phyloP scores from a whole-genome alignment of 2,797 vertebrate species.

The Kryptolebias ocellatus region DNA sequence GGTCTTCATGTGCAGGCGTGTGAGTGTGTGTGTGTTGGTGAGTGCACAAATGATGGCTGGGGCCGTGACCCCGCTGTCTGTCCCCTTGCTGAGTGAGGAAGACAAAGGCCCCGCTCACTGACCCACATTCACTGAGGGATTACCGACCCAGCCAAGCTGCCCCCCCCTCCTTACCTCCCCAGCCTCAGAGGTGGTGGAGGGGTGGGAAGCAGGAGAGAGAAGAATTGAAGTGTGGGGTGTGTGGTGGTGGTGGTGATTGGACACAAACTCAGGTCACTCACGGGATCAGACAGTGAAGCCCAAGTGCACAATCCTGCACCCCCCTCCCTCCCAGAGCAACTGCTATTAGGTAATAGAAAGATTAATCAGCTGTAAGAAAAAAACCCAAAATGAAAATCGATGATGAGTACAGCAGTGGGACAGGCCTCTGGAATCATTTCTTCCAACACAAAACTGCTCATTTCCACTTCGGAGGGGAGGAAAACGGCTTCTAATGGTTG shows the following conservation, averaged over 20 bases:
- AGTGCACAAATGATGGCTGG: conserved; percentile 34
- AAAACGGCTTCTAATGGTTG: conserved; percentile 15
- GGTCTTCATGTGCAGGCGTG: conserved; percentile 25
- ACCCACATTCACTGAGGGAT: conserved; percentile 79
- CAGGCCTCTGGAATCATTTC: conserved; percentile 39
- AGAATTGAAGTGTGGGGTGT: conserved; percentile 1
- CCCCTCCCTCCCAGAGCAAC: conserved; percentile 30
- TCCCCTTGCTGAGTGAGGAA: conserved; percentile 67
- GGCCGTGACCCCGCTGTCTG: conserved; percentile 72
- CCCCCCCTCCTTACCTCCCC: conserved; percentile 53
- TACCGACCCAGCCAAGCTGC: conserved; percentile 66
- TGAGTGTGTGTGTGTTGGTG: conserved; percentile 18
- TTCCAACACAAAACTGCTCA: conserved; percentile 38
- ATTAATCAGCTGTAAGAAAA: conserved; percentile 57
- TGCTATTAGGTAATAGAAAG: conserved; percentile 19
- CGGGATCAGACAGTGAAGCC: conserved; percentile 32
- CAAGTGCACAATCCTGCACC: conserved; percentile 15
- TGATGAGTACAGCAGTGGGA: conserved; percentile 8
- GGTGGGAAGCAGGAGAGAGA: conserved; percentile 16
- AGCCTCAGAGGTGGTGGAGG: conserved; percentile 41
- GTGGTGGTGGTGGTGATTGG: conserved; percentile 3
- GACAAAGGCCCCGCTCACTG: conserved; percentile 67
- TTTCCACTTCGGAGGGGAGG: conserved; percentile 13
- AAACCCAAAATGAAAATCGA: conserved; percentile 56
- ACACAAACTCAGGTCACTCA: conserved; percentile 39